These are phyloP conservation scores for Cheumatopsyche charites DNA, from an alignment of 1,140 invertebrate genomes.

Conservation along the genomic window DNA sequence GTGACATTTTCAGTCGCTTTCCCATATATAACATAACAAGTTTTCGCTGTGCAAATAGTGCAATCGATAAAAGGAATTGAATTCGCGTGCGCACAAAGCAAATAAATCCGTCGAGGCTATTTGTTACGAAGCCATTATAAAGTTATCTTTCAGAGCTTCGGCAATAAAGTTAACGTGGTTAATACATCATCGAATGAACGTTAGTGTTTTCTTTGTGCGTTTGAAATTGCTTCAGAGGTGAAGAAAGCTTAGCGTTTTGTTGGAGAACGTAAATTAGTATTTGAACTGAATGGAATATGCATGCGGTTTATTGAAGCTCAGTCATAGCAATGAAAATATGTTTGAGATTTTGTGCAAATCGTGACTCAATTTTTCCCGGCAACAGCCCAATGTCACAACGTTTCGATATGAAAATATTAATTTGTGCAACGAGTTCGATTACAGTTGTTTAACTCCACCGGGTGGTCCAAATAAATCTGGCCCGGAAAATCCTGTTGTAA, in stretches of 20 bases:
- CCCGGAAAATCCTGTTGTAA: slow-evolving; percentile 28
- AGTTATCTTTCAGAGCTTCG: slow-evolving; percentile 28
- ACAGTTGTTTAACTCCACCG: not conserved
- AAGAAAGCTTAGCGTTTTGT: slow-evolving; percentile 39
- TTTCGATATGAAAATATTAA: slow-evolving; percentile 7
- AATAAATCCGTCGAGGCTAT: slow-evolving; percentile 21
- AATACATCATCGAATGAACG: slow-evolving; percentile 29
- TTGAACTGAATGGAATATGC: not conserved
- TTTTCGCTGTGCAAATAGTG: too few relatives aligned
- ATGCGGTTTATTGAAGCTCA: not conserved
- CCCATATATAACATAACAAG: too few relatives aligned
- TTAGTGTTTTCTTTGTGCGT: slow-evolving; percentile 20
- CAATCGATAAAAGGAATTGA: too few relatives aligned
- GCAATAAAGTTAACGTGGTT: slow-evolving; percentile 27
- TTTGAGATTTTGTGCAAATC: not conserved
- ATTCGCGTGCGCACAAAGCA: slow-evolving; percentile 19
- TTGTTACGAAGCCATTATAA: slow-evolving; percentile 34
- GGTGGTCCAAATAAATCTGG: slow-evolving; percentile 27
- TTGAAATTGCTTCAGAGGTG: slow-evolving; percentile 29
- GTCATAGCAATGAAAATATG: not conserved
- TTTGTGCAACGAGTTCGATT: not conserved
- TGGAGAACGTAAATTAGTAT: not conserved
- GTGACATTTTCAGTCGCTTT: too few relatives aligned
- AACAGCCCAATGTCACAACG: not conserved
- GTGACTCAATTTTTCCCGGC: not conserved